These are phyloP conservation scores for Atherix ibis DNA, from an alignment of 2,888 invertebrate genomes.

Conservation along the genomic window DNA sequence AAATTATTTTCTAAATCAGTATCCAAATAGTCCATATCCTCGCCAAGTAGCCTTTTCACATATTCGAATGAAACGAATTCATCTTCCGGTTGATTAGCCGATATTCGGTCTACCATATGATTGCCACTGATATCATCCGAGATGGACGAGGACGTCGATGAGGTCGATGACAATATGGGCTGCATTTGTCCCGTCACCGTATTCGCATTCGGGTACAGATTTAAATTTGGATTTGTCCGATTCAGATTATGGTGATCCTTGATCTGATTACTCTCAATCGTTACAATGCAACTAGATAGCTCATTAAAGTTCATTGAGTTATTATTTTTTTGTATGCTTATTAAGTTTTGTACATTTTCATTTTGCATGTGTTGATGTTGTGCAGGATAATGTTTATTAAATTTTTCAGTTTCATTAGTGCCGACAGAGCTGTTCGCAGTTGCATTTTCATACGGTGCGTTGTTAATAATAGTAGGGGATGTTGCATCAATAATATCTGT, in stretches of 20 bases:
- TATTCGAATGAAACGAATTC: constrained; percentile 33
- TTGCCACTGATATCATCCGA: constrained; percentile 7
- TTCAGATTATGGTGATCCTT: constrained; percentile 5
- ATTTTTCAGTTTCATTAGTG: not conserved
- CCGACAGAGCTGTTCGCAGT: not conserved
- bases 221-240: not conserved
- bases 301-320: constrained; percentile 35
- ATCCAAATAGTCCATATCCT: constrained; percentile 15
- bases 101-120: constrained; percentile 6
- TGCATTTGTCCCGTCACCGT: not conserved
- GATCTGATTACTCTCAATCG: constrained; percentile 26
- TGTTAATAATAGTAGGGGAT: not conserved
- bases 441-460: not conserved
- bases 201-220: not conserved
- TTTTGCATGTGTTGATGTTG: not conserved
- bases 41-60: constrained; percentile 30
- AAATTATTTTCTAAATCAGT: constrained; percentile 21
- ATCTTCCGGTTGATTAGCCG: constrained; percentile 12
- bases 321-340: constrained; percentile 15
- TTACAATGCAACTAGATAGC: constrained; percentile 34
- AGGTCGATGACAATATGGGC: not conserved
- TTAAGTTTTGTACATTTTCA: not conserved
- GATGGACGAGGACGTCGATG: not conserved
- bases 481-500: constrained; percentile 9
- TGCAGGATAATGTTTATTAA: not conserved